phyloP scores from a whole-genome alignment of 2,888 invertebrate species.

The Synergus gifuensis region DNA sequence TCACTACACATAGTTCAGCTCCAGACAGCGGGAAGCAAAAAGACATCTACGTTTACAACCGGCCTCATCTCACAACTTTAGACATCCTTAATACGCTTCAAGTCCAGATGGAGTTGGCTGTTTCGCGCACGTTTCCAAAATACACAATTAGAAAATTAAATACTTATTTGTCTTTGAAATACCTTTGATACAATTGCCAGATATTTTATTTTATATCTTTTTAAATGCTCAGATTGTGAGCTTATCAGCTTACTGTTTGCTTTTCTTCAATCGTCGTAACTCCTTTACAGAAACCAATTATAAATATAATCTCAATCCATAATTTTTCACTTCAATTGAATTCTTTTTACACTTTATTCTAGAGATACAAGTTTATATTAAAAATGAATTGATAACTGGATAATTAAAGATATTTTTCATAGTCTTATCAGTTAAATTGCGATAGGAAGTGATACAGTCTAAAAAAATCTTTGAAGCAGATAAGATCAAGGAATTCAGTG shows the following conservation, averaged over 20 bases:
- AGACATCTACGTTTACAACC: constrained; percentile 34
- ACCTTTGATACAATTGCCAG: background rate
- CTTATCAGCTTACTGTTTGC: background rate
- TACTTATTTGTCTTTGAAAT: background rate
- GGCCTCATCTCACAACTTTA: constrained; percentile 39
- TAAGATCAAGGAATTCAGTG: constrained; percentile 19
- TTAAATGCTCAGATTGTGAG: background rate
- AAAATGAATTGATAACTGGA: background rate
- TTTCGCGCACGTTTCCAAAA: constrained; percentile 3
- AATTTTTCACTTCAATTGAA: background rate
- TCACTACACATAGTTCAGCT: constrained; percentile 26
- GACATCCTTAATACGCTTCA: constrained; percentile 37
- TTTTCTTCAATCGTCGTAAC: background rate
- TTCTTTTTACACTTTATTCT: background rate
- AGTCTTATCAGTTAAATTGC: background rate
- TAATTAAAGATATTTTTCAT: background rate
- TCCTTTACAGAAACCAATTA: background rate
- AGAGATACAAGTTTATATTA: background rate
- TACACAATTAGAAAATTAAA: constrained; percentile 16
- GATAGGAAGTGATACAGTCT: background rate
- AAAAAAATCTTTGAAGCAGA: constrained; percentile 2
- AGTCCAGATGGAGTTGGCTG: constrained; percentile 32
- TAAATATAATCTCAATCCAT: background rate
- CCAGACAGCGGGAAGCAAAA: constrained; percentile 41
- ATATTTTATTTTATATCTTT: background rate